Evolutionary conservation across 2,113 vertebrate species (phyloP).

Genomic region (Oncorhynchus clarkii): DNA sequence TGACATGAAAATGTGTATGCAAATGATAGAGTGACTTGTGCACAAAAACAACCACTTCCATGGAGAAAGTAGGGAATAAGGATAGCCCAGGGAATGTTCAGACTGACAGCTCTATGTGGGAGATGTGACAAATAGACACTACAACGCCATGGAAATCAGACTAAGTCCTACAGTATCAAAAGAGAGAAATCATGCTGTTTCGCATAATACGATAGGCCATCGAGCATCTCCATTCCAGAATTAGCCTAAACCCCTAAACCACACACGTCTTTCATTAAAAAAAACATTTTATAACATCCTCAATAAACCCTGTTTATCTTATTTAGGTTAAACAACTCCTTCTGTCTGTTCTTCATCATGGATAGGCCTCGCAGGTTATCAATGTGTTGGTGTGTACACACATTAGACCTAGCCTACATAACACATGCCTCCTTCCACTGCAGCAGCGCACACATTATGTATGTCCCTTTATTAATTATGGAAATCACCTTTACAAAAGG

Average conservation of each 20-base stretch:
- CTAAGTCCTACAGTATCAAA: not conserved
- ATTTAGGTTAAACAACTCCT: conserved; percentile 53
- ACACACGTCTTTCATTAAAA: not conserved
- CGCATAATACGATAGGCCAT: not conserved
- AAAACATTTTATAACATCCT: not conserved
- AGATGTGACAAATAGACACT: not conserved
- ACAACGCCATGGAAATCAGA: not conserved
- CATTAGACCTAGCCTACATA: conserved; percentile 33
- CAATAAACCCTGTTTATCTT: not conserved
- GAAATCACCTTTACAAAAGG: conserved; percentile 81
- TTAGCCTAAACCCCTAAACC: not conserved
- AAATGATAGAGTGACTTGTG: not conserved
- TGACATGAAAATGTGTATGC: not conserved
- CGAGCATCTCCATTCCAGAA: not conserved
- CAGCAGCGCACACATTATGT: conserved; percentile 21
- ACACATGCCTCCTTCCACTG: conserved; percentile 36
- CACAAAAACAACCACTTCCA: not conserved
- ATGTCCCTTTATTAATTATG: conserved; percentile 81
- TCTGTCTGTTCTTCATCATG: conserved; percentile 38
- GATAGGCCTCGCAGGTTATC: conserved; percentile 50
- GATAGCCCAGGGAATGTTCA: not conserved
- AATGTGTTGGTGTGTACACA: conserved; percentile 46
- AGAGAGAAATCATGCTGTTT: not conserved
- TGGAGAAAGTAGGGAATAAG: not conserved
- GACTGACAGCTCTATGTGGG: not conserved